These are phyloP conservation scores for Tortricodes alternella DNA, from an alignment of 2,888 invertebrate genomes.

Conservation along the genomic window DNA sequence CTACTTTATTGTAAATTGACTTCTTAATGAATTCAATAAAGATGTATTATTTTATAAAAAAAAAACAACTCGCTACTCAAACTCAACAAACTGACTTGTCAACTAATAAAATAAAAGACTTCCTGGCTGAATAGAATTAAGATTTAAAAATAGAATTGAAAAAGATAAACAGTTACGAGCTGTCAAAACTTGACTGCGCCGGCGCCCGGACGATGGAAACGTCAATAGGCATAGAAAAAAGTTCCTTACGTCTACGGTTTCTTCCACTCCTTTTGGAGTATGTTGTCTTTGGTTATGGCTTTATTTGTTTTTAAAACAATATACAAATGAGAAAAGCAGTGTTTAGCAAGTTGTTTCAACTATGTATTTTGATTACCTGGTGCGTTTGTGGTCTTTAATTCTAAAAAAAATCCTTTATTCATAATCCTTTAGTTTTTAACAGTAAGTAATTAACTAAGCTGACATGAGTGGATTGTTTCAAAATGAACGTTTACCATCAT, in stretches of 20 bases:
- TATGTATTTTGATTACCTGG: too few species aligned
- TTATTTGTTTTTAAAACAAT: slow-evolving; percentile 7
- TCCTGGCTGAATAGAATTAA: slow-evolving; percentile 54
- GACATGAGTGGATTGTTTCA: slow-evolving; percentile 4
- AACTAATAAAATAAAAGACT: slow-evolving; percentile 59
- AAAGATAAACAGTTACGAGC: slow-evolving; percentile 57
- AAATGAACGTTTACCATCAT: slow-evolving; percentile 24
- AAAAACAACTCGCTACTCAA: slow-evolving; percentile 17
- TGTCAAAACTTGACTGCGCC: slow-evolving; percentile 68
- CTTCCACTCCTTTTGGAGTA: slow-evolving; percentile 10
- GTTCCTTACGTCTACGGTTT: slow-evolving; percentile 35
- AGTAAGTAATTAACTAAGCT: not conserved
- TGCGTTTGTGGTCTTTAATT: too few species aligned
- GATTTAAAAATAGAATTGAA: slow-evolving; percentile 54
- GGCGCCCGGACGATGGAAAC: slow-evolving; percentile 65
- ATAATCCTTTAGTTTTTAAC: not conserved
- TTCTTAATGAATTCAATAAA: not conserved
- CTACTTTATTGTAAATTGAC: too few species aligned
- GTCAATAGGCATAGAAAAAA: slow-evolving; percentile 64
- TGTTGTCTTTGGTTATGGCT: slow-evolving; percentile 16
- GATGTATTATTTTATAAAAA: not conserved
- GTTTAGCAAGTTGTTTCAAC: not conserved
- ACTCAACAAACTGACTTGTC: slow-evolving; percentile 52
- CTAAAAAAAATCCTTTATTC: not conserved
- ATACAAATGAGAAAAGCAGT: not conserved